Evolutionary conservation across 2,113 vertebrate genomes (phyloP).

Genomic region (Petroica traversi): DNA sequence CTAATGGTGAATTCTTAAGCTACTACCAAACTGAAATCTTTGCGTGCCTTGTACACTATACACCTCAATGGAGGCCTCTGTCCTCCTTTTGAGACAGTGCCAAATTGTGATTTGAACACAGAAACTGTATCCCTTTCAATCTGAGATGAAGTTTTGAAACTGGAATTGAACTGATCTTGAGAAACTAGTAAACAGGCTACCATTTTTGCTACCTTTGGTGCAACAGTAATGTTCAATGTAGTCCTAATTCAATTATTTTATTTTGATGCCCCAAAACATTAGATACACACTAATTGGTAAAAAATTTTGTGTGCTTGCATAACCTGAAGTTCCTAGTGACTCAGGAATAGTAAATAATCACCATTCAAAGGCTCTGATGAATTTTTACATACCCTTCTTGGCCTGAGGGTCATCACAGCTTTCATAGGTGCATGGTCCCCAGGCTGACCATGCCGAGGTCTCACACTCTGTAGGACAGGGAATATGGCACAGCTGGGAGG

Average conservation of each 20-base stretch:
- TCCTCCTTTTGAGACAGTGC: neutral
- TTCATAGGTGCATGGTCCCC: constrained; percentile 97
- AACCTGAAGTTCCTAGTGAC: neutral
- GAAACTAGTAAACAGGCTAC: neutral
- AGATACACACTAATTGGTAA: neutral
- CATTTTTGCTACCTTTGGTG: neutral
- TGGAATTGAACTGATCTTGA: neutral
- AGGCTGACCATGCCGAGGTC: constrained; percentile 91
- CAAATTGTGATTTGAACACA: neutral
- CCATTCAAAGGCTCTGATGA: neutral
- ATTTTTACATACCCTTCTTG: constrained; percentile 86
- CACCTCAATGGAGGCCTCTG: neutral
- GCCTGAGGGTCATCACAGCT: constrained; percentile 88
- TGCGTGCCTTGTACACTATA: neutral
- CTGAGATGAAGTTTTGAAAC: neutral
- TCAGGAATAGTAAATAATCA: neutral
- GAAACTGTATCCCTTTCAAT: neutral
- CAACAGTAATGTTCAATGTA: neutral
- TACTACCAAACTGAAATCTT: neutral
- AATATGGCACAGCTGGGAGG: constrained; percentile 91
- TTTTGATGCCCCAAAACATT: neutral
- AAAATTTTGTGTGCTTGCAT: neutral
- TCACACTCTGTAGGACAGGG: constrained; percentile 91
- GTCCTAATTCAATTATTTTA: neutral
- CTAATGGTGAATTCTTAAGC: neutral